phyloP scores from a whole-genome alignment of 1,140 invertebrate genomes.

The Ooceraea biroi region DNA sequence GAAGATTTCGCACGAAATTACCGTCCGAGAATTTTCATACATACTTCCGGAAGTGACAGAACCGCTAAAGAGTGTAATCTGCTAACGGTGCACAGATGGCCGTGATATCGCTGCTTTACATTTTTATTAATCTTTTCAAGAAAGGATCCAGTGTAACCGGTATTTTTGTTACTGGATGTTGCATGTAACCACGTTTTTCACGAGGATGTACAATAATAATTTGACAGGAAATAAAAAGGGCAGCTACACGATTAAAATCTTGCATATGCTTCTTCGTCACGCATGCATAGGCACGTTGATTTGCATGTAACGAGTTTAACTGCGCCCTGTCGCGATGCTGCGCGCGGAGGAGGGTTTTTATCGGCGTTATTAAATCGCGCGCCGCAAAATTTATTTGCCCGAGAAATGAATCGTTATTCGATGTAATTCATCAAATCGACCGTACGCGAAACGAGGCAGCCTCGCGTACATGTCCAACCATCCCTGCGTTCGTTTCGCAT shows the following conservation, averaged over 20 bases:
- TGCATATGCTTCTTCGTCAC: background rate
- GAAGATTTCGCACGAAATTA: slow-evolving; percentile 20
- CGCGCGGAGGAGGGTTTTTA: slow-evolving; percentile 26
- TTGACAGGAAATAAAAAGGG: slow-evolving; percentile 1
- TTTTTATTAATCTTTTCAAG: background rate
- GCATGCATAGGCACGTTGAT: background rate
- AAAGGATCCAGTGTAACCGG: background rate
- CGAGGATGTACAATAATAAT: background rate
- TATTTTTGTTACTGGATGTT: background rate
- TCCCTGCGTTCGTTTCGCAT: slow-evolving; percentile 20
- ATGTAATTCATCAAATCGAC: slow-evolving; percentile 55
- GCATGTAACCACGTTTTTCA: background rate
- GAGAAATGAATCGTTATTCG: slow-evolving; percentile 45
- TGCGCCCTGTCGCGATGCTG: background rate
- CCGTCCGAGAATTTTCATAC: slow-evolving; percentile 21
- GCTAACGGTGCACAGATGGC: slow-evolving; percentile 4
- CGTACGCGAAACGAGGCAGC: slow-evolving; percentile 14
- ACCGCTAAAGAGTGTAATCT: slow-evolving; percentile 31
- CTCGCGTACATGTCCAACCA: background rate
- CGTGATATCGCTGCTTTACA: slow-evolving; percentile 17
- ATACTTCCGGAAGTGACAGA: slow-evolving; percentile 38
- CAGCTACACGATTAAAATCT: slow-evolving; percentile 2
- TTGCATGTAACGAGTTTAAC: background rate
- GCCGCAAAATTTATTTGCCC: slow-evolving; percentile 51
- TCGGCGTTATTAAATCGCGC: slow-evolving; percentile 34